Evolutionary conservation across 2,113 vertebrate genomes (phyloP).

Genomic region (Crotalus horridus): DNA sequence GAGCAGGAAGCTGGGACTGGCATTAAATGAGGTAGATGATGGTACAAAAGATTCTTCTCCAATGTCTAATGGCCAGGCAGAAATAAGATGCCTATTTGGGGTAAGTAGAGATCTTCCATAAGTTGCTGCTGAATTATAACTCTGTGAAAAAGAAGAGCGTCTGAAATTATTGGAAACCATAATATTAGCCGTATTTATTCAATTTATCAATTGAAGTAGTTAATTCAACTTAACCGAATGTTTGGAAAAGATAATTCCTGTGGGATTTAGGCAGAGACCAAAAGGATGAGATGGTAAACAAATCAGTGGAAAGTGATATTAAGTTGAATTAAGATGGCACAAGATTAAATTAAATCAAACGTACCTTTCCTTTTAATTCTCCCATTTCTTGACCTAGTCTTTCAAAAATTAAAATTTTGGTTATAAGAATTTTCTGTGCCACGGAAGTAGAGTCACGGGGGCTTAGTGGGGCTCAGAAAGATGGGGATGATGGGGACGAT

Average conservation of each 20-base stretch:
- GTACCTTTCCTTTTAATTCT: neutral
- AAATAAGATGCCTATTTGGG: neutral
- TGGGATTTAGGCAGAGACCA: neutral
- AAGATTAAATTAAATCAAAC: neutral
- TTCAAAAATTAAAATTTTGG: neutral
- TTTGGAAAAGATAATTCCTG: neutral
- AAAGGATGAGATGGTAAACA: neutral
- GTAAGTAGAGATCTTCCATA: neutral
- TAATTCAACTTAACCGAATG: neutral
- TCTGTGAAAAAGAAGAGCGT: neutral
- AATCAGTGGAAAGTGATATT: neutral
- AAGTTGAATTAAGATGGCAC: neutral
- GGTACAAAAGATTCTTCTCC: neutral
- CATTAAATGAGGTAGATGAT: neutral
- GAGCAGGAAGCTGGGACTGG: neutral
- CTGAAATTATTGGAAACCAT: neutral
- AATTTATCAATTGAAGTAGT: neutral
- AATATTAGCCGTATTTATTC: neutral
- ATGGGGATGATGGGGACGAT: neutral
- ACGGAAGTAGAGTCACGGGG: neutral
- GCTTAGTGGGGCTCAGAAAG: neutral
- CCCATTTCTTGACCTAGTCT: neutral
- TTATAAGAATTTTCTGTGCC: neutral
- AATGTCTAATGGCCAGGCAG: neutral
- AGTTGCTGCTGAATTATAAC: neutral